Base-by-base conservation (phyloP, 2,888 invertebrate genomes). In the Gisinianus flammeolus region DNA sequence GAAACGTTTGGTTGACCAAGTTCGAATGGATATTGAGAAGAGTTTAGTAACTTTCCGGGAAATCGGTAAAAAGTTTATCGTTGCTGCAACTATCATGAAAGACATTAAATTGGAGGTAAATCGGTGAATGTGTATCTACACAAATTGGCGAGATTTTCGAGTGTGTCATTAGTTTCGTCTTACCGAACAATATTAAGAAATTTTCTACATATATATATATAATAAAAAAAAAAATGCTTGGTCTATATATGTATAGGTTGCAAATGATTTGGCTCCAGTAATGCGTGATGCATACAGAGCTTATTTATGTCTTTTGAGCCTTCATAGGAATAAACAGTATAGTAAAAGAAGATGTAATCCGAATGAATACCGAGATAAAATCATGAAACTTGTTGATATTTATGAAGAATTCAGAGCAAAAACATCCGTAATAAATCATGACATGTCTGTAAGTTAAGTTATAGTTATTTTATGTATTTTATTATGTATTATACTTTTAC, bases 361-460 rank as follows among this genome's bases (percentile, higher is more conserved):
- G 16, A 16, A 6, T 16, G 44, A 44, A 16, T 44, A 44, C 16
- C 8, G 44, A 10, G 44, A 44, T 16, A 44, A 44, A 44, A 16
- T 44, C 16, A 44, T 44, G 8, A 44, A 44, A 44, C 44, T 44
- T 6, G 16, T 44, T 44, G 44, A 44, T 44, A 44, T 44, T 16
- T 44, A 44, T 19, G 54, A 54, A 54, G 8, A 54, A 54, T 54
- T 54, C n/a, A 54, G 54, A 19, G n/a, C 54, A 8, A 54, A 19
- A 54, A 54, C 54, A 12, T 54, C 54, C n/a, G 19, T 54, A 4
- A 19, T 54, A 5, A 54, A n/a, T 16, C 54, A 54, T 5, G 54
- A 54, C 16, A 54, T 54, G 54, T 12, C 54, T 54, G 54, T 54
- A 54, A 54, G 54, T 54, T 54, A n/a, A n/a, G n/a, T n/a, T n/a